Conservation (phyloP, 2,113 vertebrate species). For the Cebidichthys violaceus region DNA sequence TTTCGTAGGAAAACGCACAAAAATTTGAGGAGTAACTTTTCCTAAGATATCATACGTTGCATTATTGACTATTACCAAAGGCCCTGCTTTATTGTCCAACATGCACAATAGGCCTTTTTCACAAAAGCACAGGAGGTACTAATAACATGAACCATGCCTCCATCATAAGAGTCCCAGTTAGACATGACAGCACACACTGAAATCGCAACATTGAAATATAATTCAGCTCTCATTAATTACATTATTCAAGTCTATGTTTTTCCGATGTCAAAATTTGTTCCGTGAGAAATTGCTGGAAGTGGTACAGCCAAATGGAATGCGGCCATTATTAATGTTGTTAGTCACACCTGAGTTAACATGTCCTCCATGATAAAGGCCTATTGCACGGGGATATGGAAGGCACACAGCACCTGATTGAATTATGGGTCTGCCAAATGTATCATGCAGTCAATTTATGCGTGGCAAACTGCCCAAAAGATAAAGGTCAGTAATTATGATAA, state of each 20-base stretch:
- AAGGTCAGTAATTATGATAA: slow-evolving; percentile 2
- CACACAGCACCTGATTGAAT: slow-evolving; percentile 5
- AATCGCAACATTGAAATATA: not conserved
- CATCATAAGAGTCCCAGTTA: not conserved
- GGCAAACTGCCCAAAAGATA: not conserved
- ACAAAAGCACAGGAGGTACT: not conserved
- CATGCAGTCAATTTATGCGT: not conserved
- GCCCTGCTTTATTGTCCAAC: not conserved
- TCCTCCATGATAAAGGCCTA: not conserved
- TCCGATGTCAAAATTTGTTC: not conserved
- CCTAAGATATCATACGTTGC: not conserved
- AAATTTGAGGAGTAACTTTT: not conserved
- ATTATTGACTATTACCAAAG: not conserved
- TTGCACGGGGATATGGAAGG: not conserved
- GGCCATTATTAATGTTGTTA: slow-evolving; percentile 3
- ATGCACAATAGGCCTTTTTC: not conserved
- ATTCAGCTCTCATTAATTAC: not conserved
- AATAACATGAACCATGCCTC: not conserved
- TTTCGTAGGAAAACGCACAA: not conserved
- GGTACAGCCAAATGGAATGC: not conserved
- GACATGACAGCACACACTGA: not conserved
- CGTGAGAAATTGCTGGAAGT: not conserved
- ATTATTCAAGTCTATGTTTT: not conserved
- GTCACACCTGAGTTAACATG: slow-evolving; percentile 20
- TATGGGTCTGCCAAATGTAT: not conserved